Base-by-base conservation (phyloP, 1,140 invertebrate genomes). In the Ceratina calcarata region DNA sequence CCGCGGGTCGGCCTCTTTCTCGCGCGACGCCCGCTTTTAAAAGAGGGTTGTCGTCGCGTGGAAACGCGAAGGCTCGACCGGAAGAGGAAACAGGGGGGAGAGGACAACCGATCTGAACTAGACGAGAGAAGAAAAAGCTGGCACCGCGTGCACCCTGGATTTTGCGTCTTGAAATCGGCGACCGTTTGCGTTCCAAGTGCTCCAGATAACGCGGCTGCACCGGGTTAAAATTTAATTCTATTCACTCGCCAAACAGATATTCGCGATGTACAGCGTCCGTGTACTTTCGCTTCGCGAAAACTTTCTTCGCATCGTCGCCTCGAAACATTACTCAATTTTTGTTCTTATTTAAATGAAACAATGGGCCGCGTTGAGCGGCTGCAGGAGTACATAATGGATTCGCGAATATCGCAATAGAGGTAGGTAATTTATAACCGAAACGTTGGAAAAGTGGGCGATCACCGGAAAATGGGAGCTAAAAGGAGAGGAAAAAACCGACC, bases 141-240 rank as follows among this genome's bases (percentile, higher is more conserved):
- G 2, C 37, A 45, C 1, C 2, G n/a, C 27, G 27, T 15, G 12
- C 18, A 18, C 24, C 16, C 27, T 4, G 27, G 27, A 4, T 32
- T 32, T 60, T 66, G n/a, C 53, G 15, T 22, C 64, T 76, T 0
- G 51, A 62, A 73, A 73, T 70, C 68, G 55, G 58, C 68, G 53
- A 70, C 51, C 57, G 51, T 75, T 75, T 66, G 61, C 61, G 0
- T 57, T 37, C 20, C 62, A 18, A 45, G n/a, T 16, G 61, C 61
- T 45, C 27, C 61, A 66, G 62, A 57, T 55, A 71, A 37, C 32
- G 6, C 69, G 51, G 12, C 49, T 27, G 49, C 12, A 6, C 13
- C 7, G 24, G 15, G 18, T 66, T 65, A 74, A 74, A 66, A 74
- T 55, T 66, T 66, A 37, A 45, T 55, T 74, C 49, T 15, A n/a